Conservation (phyloP, 1,140 invertebrate genomes). For the Trialeurodes vaporariorum region DNA sequence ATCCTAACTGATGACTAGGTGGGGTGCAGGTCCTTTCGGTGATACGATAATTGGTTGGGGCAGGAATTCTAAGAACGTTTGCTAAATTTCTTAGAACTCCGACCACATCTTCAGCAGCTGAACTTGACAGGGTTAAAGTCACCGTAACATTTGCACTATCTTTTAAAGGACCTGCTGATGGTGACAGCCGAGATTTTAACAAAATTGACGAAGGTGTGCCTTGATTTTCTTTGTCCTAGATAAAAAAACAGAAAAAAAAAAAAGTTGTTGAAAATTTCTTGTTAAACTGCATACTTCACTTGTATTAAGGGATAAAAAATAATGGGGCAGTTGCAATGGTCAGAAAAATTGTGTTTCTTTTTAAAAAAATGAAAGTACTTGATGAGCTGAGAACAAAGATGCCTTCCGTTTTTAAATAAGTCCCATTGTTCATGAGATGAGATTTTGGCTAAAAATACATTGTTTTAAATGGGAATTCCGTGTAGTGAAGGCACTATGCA, state of each 20-base stretch:
- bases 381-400: too few relatives aligned
- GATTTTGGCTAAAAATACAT: too few relatives aligned
- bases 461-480: too few relatives aligned
- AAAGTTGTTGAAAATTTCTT: too few relatives aligned
- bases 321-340: too few relatives aligned
- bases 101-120: slow-evolving; percentile 82
- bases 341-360: too few relatives aligned
- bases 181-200: slow-evolving; percentile 32
- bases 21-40: slow-evolving; percentile 65
- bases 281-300: too few relatives aligned
- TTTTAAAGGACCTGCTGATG: slow-evolving; percentile 45
- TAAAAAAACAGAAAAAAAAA: slow-evolving; percentile 6
- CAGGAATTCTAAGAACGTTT: slow-evolving; percentile 79
- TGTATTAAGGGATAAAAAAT: too few relatives aligned
- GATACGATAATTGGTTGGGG: slow-evolving; percentile 73
- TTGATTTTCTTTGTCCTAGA: slow-evolving; percentile 28
- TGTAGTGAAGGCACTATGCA: too few relatives aligned
- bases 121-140: slow-evolving; percentile 77
- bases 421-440: too few relatives aligned
- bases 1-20: slow-evolving; percentile 62
- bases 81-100: slow-evolving; percentile 80
- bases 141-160: slow-evolving; percentile 81
- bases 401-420: too few relatives aligned
- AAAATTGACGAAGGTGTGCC: slow-evolving; percentile 15
- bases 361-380: too few relatives aligned